Conservation (phyloP, 2,888 invertebrate genomes). For the Acheta domesticus region DNA sequence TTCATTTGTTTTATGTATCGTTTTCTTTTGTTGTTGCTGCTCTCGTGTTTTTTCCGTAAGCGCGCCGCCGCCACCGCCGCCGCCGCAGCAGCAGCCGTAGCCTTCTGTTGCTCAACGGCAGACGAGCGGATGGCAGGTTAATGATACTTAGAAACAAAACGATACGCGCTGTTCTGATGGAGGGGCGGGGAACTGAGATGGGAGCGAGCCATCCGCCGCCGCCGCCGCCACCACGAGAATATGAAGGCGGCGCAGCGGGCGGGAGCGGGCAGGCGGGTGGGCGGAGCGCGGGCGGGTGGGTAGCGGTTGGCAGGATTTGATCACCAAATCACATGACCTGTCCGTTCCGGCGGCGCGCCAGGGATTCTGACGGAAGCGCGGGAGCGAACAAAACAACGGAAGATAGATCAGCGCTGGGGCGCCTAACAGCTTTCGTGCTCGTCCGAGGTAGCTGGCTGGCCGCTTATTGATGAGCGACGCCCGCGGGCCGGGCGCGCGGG, state of each 20-base stretch:
- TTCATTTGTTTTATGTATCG: constrained; percentile 11
- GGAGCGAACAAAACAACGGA: not conserved
- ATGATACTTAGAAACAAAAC: constrained; percentile 18
- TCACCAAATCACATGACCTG: too few species aligned
- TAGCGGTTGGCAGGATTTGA: too few species aligned
- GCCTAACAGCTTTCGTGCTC: not conserved
- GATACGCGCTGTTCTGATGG: not conserved
- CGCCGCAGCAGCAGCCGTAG: not conserved
- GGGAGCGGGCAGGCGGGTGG: too few species aligned
- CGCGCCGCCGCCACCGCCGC: not conserved
- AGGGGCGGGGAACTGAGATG: not conserved
- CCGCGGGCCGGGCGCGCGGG: not conserved
- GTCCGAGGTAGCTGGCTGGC: not conserved
- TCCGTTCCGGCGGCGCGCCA: too few species aligned
- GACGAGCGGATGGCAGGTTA: constrained; percentile 10
- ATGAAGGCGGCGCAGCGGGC: too few species aligned
- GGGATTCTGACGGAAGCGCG: too few species aligned
- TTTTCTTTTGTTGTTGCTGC: not conserved
- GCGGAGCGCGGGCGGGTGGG: too few species aligned
- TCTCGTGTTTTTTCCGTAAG: not conserved
- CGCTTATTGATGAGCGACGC: constrained; percentile 11
- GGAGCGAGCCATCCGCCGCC: not conserved
- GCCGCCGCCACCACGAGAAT: too few species aligned
- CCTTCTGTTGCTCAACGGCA: not conserved
- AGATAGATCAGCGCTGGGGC: not conserved